phyloP scores from a whole-genome alignment of 1,140 invertebrate species.

The Forficula auricularia region DNA sequence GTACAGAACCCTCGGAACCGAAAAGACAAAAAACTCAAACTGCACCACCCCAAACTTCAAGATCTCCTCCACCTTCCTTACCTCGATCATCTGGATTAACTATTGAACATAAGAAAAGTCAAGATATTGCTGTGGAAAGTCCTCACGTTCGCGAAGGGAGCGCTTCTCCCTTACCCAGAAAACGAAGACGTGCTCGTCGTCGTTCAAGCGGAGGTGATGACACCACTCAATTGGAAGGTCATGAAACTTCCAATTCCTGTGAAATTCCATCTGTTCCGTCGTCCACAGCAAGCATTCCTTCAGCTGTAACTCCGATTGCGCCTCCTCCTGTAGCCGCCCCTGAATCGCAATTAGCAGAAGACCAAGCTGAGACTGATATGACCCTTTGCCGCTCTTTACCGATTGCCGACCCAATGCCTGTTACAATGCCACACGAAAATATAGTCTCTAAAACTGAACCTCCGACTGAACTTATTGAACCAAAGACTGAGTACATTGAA shows the following conservation, averaged over 20 bases:
- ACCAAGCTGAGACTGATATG: constrained; percentile 7
- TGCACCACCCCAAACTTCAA: constrained; percentile 25
- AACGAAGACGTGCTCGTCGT: constrained; percentile 17
- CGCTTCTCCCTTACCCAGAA: constrained; percentile 17
- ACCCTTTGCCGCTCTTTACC: constrained; percentile 3
- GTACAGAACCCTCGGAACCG: constrained; percentile 24
- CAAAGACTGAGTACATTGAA: constrained; percentile 57
- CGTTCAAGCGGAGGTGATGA: constrained; percentile 17
- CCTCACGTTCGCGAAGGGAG: constrained; percentile 15
- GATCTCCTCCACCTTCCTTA: constrained; percentile 17
- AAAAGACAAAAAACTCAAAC: constrained; percentile 15
- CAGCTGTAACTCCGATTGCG: background rate
- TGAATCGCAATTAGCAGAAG: constrained; percentile 4
- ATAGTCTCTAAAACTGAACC: constrained; percentile 16
- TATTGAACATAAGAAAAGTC: constrained; percentile 7
- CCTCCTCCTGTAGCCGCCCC: constrained; percentile 6
- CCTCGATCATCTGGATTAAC: constrained; percentile 8
- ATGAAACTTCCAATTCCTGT: constrained; percentile 17
- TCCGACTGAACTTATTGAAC: constrained; percentile 40
- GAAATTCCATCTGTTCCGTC: constrained; percentile 15
- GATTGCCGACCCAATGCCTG: constrained; percentile 2
- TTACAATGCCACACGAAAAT: background rate
- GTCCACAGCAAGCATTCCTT: background rate
- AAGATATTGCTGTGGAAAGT: background rate
- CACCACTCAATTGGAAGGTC: constrained; percentile 9